These are phyloP conservation scores for Cinclus mexicanus DNA, from an alignment of 2,113 vertebrate species.

Conservation along the genomic window DNA sequence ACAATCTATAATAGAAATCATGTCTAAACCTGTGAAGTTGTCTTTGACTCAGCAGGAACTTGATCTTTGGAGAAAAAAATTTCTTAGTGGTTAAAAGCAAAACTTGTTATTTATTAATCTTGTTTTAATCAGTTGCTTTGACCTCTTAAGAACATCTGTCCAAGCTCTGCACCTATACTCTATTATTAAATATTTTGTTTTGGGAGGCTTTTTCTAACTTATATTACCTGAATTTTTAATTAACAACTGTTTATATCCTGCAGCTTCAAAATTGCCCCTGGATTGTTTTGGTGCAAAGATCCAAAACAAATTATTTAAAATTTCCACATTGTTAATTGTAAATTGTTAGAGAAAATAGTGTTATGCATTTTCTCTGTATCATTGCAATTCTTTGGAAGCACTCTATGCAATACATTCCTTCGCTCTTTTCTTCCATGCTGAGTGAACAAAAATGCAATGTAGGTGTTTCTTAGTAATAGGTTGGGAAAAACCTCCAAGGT, in stretches of 20 bases:
- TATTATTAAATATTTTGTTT: background rate
- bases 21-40: background rate
- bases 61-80: background rate
- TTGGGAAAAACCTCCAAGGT: background rate
- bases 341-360: background rate
- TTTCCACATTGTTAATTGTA: background rate
- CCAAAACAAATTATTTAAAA: background rate
- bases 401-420: background rate
- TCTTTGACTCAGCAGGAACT: background rate
- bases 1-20: background rate
- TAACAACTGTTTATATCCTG: background rate
- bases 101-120: background rate
- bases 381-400: background rate
- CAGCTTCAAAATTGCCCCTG: background rate
- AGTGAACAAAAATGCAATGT: background rate
- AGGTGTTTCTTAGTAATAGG: background rate
- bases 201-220: fast-evolving
- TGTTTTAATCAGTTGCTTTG: background rate
- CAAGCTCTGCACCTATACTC: background rate
- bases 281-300: background rate
- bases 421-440: background rate
- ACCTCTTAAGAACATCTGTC: background rate
- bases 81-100: background rate
- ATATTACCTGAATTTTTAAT: background rate
- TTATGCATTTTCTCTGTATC: background rate